Percentiles rank a stretch among this genome's conserved stretches.
Evolutionary conservation across 2,113 vertebrate genomes (phyloP).

Genomic region (Lichenostomus cassidix): DNA sequence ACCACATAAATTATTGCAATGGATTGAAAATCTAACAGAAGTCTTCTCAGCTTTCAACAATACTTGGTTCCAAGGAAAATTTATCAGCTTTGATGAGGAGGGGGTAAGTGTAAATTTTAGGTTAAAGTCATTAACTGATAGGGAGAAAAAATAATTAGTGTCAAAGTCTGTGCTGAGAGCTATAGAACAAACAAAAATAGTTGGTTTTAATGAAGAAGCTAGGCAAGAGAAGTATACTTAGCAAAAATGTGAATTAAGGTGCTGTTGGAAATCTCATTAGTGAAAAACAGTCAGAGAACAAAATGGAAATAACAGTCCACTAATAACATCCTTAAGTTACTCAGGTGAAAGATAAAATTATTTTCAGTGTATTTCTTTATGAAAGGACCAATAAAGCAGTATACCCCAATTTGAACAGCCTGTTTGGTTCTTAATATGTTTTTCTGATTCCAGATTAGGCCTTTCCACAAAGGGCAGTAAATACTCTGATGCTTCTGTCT

Average conservation of each 20-base stretch:
- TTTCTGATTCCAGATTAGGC: neutral
- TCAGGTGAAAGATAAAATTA: neutral
- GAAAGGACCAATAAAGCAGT: neutral
- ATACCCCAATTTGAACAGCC: neutral
- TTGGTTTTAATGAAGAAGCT: conserved; percentile 22
- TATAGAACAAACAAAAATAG: conserved; percentile 3
- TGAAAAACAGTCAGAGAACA: neutral
- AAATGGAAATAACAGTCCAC: conserved; percentile 13
- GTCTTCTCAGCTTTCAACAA: neutral
- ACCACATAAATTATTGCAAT: neutral
- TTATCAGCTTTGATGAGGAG: neutral
- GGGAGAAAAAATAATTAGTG: conserved; percentile 12
- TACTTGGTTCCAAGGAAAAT: neutral
- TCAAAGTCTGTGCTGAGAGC: neutral
- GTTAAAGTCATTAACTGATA: conserved; percentile 4
- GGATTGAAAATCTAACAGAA: neutral
- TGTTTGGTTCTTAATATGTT: neutral
- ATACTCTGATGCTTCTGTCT: neutral
- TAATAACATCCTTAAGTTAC: conserved; percentile 10
- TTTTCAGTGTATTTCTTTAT: neutral
- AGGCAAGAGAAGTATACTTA: neutral
- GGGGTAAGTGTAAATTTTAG: neutral
- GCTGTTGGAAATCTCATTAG: conserved; percentile 37
- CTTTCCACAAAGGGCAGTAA: neutral
- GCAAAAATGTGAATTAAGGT: conserved; percentile 30